A percentile compares a stretch with the other conserved stretches of the same genome.
Conservation (phyloP, 2,888 invertebrate genomes). For the Tricholauxania praeusta region DNA sequence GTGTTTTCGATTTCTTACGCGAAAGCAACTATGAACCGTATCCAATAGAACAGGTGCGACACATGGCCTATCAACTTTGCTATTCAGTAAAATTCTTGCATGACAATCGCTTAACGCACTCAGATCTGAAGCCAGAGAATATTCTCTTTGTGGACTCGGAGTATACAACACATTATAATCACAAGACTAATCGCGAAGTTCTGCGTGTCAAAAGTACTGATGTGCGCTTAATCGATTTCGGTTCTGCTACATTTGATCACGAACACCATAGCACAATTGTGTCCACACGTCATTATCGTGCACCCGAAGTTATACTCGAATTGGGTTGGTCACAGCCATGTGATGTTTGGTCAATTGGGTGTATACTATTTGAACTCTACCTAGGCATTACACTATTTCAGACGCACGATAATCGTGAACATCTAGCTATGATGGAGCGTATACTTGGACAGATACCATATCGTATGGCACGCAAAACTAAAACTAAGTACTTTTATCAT, state of each 20-base stretch:
- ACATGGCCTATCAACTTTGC: constrained; percentile 96
- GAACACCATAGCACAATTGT: constrained; percentile 99
- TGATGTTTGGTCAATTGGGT: constrained; percentile 99
- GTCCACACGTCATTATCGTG: constrained; percentile 97
- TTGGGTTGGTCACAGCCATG: constrained; percentile 99
- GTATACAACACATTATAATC: constrained; percentile 81
- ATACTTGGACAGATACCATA: constrained; percentile 97
- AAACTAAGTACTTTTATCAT: constrained; percentile 98
- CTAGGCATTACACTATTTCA: constrained; percentile 98
- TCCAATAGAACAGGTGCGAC: constrained; percentile 96
- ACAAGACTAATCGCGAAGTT: constrained; percentile 86
- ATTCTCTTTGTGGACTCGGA: constrained; percentile 97
- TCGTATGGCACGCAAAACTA: constrained; percentile 81
- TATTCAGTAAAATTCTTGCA: constrained; percentile 98
- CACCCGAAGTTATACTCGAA: constrained; percentile 99
- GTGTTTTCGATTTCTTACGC: constrained; percentile 99
- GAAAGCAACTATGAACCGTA: constrained; percentile 99
- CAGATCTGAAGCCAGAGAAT: constrained; percentile 99
- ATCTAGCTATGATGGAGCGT: constrained; percentile 99
- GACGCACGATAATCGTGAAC: constrained; percentile 99
- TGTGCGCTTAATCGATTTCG: constrained; percentile 98
- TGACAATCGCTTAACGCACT: constrained; percentile 97
- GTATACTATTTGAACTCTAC: constrained; percentile 99
- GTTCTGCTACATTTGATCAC: constrained; percentile 99
- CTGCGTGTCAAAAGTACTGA: constrained; percentile 91